Evolutionary conservation across 2,113 vertebrate genomes (phyloP).

Genomic region (Zapus hudsonius): DNA sequence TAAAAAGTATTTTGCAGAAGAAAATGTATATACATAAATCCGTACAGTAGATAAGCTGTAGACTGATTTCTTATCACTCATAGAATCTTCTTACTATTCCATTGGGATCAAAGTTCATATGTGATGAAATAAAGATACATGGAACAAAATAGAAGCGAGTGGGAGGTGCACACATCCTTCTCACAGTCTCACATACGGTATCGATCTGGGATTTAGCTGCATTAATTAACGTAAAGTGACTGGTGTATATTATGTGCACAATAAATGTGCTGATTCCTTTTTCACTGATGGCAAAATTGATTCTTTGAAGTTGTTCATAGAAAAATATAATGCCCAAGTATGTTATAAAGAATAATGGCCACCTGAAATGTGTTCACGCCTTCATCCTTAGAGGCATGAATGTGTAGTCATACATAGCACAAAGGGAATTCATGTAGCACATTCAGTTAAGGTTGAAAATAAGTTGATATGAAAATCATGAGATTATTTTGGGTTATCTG

Average conservation of each 20-base stretch:
- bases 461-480: background rate
- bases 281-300: background rate
- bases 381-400: background rate
- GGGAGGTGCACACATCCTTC: background rate
- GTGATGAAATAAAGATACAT: background rate
- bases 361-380: background rate
- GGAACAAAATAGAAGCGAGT: background rate
- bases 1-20: too few relatives aligned
- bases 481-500: background rate
- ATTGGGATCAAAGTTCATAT: background rate
- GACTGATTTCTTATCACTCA: background rate
- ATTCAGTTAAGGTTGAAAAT: background rate
- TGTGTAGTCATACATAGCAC: background rate
- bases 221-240: background rate
- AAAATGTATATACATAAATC: too few relatives aligned
- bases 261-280: background rate
- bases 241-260: accelerated
- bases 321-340: background rate
- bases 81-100: background rate
- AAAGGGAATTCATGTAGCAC: background rate
- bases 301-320: background rate
- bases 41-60: too few relatives aligned
- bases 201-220: background rate
- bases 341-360: background rate
- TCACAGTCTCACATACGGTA: background rate